Evolutionary conservation across 2,888 invertebrate species (phyloP), one percentile per base, ranked within the genome.

Genomic region (Apamea anceps): DNA sequence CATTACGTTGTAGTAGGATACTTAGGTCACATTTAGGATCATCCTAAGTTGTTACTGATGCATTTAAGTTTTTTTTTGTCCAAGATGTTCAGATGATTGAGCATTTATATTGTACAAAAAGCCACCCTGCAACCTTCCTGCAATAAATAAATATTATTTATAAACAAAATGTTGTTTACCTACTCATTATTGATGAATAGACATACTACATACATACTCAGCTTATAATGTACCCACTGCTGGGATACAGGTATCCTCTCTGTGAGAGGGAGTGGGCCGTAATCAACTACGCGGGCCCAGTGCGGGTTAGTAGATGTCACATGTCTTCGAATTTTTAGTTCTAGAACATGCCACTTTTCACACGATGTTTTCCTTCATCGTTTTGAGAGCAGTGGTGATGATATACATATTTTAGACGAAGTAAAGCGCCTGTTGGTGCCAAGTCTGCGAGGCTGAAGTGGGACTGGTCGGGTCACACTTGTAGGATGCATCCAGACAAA

Each of bases 41-140:
- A 25, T 54, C 13, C 45, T 65, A 10, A 28, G 51, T 42, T 8
- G 28, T 62, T 5, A 75, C 32, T 32, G 28, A 37, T 21, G 28
- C 10, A 42, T 13, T 51, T 0, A 25, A 1, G 13, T 79, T 62
- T 68, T 68, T 79, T 15, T 51, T 48, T 18, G 18, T 28, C 6
- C 1, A 42, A 28, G 37, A 63, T 51, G 32, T 3, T 63, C 5
- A 70, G 62, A 79, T 68, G 13, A 62, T 78, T 66, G 45, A 77
- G 21, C 28, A 25, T 37, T 51, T 32, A 18, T 4, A 8, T 18
- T 42, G 32, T n/a, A 32, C n/a, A 79, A 62, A 78, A 78, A 77
- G 48, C 5, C 25, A 7, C 1, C 4, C 63, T 42, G 42, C 42
- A 21, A 51, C 6, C 51, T 51, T 51, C 51, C 18, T n/a, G 18